Base-by-base conservation (phyloP, 2,797 vertebrate species). In the Kryptopterus vitreolus region DNA sequence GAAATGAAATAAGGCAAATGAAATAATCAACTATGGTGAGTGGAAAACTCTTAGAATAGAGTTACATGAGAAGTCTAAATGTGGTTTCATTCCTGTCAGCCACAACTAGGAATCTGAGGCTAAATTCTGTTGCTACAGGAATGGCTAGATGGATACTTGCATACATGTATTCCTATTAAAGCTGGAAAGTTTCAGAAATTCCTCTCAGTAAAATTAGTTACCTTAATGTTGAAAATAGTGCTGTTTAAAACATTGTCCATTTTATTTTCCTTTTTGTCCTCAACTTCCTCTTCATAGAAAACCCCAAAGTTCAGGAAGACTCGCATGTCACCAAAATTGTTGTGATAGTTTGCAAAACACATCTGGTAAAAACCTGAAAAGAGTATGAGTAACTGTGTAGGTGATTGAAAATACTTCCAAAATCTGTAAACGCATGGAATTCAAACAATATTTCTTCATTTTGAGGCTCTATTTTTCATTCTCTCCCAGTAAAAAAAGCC, bases 291-390 rank as follows among this genome's bases (percentile, higher is more conserved):
- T 0, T 96, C 93, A 0, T 96, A 97, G 90, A 95, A 96, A 78
- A 97, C 95, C 0, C 97, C 97, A 0, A 99, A 98, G 89, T 94
- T 96, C 76, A 99, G 92, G 85, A 94, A 98, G 2, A 98, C 90
- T 90, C 97, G 96, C 87, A 96, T 91, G 48, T 90, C 88, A 81
- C 95, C 94, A 0, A 99, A 96, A 82, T 71, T 94, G 88, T 95
- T 98, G 84, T 96, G 93, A 88, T 94, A 93, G 88, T 98, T 99
- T 88, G 88, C 95, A 85, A 98, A 89, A 87, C 97, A 99, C 89
- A 98, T 94, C 91, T 96, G 95, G 85, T 98, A 95, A 90, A 95
- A 98, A 77, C 97, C 97, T 99, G 91, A 18, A 57, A 75, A 26
- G n/a, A 4, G 15, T 38, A 8, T 33, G 12, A 22, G 20, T 55